Evolutionary conservation across 1,140 invertebrate species (phyloP).

Genomic region (Neodiprion lecontei): DNA sequence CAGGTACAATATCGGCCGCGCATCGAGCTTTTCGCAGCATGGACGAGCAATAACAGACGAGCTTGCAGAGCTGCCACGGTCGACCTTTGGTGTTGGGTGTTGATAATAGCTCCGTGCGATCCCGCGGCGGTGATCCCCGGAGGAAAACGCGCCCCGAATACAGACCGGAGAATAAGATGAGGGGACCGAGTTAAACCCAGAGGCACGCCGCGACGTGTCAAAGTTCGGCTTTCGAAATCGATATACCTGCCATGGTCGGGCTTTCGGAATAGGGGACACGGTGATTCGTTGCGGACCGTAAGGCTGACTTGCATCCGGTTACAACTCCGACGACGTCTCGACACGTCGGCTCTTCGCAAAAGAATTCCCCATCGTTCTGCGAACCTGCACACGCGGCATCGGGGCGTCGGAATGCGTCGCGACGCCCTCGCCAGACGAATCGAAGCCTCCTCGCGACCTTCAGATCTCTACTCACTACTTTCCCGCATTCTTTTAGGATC

Average conservation of each 20-base stretch:
- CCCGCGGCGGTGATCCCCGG: background rate
- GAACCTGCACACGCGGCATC: background rate
- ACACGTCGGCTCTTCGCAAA: background rate
- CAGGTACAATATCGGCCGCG: background rate
- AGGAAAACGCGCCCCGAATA: background rate
- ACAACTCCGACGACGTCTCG: background rate
- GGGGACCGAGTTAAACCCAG: background rate
- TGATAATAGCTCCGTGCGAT: background rate
- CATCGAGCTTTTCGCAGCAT: background rate
- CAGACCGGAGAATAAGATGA: background rate
- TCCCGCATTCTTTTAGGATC: too few species aligned
- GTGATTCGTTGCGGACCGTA: background rate
- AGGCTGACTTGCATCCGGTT: background rate
- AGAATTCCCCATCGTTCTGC: background rate
- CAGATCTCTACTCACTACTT: too few species aligned
- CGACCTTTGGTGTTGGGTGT: background rate
- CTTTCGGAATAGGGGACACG: background rate
- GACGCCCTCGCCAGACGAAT: background rate
- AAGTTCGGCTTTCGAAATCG: background rate
- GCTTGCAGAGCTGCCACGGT: background rate
- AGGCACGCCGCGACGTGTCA: background rate
- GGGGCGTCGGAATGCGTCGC: background rate
- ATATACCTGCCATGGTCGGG: background rate
- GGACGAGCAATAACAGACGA: background rate
- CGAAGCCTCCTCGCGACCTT: background rate